Base-by-base conservation (phyloP, 2,888 invertebrate genomes). In the Catocala nupta region DNA sequence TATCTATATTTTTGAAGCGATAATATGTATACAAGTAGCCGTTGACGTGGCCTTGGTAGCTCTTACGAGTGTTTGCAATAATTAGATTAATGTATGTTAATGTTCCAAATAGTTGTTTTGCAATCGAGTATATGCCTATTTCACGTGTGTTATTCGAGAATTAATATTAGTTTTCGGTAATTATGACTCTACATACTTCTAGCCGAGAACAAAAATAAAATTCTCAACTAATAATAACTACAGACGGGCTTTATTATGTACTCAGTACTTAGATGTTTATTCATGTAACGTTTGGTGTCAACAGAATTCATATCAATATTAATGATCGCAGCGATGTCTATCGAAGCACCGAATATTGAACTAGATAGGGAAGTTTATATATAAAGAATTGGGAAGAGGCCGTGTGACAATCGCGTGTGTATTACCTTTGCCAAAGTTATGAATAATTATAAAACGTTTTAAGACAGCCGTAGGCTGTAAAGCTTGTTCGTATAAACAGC, bases 11-110 rank as follows among this genome's bases (percentile, higher is more conserved):
- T 83, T 81, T 77, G 72, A 67, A 84, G 86, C 84, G 85, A 86
- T 87, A 84, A 80, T 70, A 65, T 72, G 75, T 78, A 78, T 66
- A 74, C 73, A 72, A 65, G 61, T 81, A 77, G 77, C 66, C 75
- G 76, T 77, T 71, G 75, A 78, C 64, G 82, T 82, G 84, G 85
- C 86, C 87, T 86, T 86, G 66, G 65, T 81, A 82, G 79, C 75
- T 78, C 62, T 74, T 77, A 74, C 77, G 75, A 68, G 64, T 68
- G 63, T 68, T 69, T 74, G 79, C 77, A 80, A 79, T 78, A 79
- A 77, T 77, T 76, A 64, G 54, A 48, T 16, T 57, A 62, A 54
- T 54, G 54, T 60, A 44, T 54, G 12, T 60, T 42, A 61, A 47
- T 55, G 58, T 66, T 65, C 36, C 33, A 55, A 57, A 50, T 63